Base-by-base conservation (phyloP, 1,140 invertebrate species). In the Drosophila teissieri region DNA sequence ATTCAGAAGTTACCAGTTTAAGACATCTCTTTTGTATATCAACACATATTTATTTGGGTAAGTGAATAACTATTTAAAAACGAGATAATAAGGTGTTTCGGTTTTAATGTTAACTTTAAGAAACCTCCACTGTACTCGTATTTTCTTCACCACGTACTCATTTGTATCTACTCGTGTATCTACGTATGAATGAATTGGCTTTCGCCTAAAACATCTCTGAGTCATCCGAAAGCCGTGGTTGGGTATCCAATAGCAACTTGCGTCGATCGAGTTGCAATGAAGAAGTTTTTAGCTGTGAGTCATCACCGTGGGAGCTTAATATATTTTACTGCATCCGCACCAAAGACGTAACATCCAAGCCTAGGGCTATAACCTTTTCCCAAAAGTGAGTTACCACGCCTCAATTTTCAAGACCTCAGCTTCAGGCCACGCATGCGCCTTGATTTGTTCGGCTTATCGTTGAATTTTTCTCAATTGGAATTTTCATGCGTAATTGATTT, bases 401-500 rank as follows among this genome's bases (percentile, higher is more conserved):
- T 27, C 0, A 10, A 39, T 40, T 49, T 42, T 37, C 7, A 17
- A 36, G 27, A 31, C 12, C 52, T 27, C 8, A 36, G 36, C 7
- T 22, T 15, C 14, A 7, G 48, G 67, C 64, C 64, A 58, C 80
- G 63, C 63, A 64, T 73, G 58, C 67, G 68, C 60, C 17, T 3
- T 24, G 22, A 5, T 24, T 24, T 24, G 53, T 34, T 19, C 2
- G 19, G 24, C 17, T 49, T 65, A 54, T 52, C 37, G 14, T 46
- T 62, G 37, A 46, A 58, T 72, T 63, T 58, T 36, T 64, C 49
- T 52, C 31, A 65, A 48, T 70, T 72, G 68, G 40, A 77, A 58
- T 86, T 83, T 88, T 88, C 83, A 86, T 76, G 83, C 83, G 79
- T 88, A 86, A 86, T 86, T 86, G 83, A 88, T 86, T 88, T 86